Evolutionary conservation across 2,113 vertebrate species (phyloP).

Genomic region (Nannobrachium achirus): DNA sequence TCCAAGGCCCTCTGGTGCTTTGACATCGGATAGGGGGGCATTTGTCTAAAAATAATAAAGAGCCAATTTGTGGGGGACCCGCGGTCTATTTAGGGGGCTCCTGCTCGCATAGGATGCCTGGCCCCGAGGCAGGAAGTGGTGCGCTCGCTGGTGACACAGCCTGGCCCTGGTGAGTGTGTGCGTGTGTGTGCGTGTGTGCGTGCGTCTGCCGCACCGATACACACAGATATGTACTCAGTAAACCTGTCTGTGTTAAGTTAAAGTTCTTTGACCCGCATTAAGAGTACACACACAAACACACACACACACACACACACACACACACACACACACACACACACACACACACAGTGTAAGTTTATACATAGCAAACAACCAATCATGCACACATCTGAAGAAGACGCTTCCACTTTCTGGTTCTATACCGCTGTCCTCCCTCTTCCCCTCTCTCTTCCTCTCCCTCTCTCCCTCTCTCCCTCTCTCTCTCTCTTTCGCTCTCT

Average conservation of each 20-base stretch:
- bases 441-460: neutral
- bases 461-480: neutral
- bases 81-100: conserved; percentile 56
- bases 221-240: conserved; percentile 18
- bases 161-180: neutral
- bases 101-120: too few relatives aligned
- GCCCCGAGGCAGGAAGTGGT: too few relatives aligned
- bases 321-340: conserved; percentile 6
- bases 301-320: neutral
- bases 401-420: too few relatives aligned
- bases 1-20: conserved; percentile 48
- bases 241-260: conserved; percentile 34
- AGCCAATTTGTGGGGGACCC: conserved; percentile 55
- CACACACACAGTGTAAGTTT: conserved; percentile 30
- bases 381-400: too few relatives aligned
- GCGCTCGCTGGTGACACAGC: conserved; percentile 12
- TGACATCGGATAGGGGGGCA: conserved; percentile 50
- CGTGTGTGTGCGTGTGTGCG: too few relatives aligned
- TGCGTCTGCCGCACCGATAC: too few relatives aligned
- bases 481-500: neutral
- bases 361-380: too few relatives aligned
- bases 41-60: conserved; percentile 72
- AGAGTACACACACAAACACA: neutral
- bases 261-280: neutral
- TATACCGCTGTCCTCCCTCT: too few relatives aligned